Conservation (phyloP, 2,113 vertebrate species). For the Brevimyrus niger region DNA sequence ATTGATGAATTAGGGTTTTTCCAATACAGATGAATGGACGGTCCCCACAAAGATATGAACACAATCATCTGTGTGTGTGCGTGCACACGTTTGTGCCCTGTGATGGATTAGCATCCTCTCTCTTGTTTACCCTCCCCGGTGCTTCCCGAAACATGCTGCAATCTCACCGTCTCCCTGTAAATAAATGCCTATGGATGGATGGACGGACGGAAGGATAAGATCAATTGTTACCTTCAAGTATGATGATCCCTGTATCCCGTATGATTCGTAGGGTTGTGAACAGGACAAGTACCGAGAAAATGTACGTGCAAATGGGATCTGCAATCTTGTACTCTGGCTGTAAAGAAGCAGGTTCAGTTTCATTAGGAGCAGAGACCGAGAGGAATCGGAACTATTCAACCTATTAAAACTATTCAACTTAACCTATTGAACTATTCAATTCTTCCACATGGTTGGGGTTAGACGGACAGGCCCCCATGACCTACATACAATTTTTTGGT, state of each 20-base stretch:
- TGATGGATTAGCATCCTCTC: background rate
- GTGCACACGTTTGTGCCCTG: background rate
- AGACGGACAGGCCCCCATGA: background rate
- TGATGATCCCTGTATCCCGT: slow-evolving; percentile 80
- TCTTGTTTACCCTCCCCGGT: background rate
- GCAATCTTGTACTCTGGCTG: slow-evolving; percentile 94
- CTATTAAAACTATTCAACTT: too few species aligned
- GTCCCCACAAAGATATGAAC: background rate
- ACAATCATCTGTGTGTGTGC: background rate
- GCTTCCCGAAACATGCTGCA: background rate
- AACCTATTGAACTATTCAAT: background rate
- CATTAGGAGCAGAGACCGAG: background rate
- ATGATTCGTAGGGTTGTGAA: slow-evolving; percentile 88
- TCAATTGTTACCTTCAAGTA: slow-evolving; percentile 79
- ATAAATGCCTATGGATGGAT: background rate
- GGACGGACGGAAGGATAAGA: background rate
- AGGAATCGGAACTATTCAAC: background rate
- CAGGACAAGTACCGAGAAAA: slow-evolving; percentile 89
- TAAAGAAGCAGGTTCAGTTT: slow-evolving; percentile 25
- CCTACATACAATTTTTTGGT: background rate
- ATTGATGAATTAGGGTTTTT: background rate
- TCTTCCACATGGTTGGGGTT: background rate
- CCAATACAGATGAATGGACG: background rate
- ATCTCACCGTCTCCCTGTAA: background rate
- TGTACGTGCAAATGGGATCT: slow-evolving; percentile 92